These are phyloP conservation scores for Agriopis aurantiaria DNA, from an alignment of 2,888 invertebrate species.

Conservation along the genomic window DNA sequence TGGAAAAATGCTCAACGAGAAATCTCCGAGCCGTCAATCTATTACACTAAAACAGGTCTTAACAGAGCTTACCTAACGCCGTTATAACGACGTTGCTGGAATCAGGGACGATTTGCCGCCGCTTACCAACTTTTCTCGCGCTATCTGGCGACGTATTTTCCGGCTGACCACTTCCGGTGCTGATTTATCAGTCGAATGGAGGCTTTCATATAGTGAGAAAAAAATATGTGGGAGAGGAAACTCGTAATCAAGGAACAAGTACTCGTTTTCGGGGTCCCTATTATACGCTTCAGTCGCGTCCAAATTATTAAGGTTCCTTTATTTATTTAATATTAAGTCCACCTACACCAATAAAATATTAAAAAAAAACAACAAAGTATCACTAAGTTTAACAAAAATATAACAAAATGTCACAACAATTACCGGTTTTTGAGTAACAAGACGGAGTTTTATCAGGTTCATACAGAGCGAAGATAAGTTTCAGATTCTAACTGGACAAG, in stretches of 20 bases:
- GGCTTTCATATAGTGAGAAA: constrained; percentile 10
- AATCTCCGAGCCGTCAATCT: not conserved
- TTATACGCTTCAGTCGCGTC: not conserved
- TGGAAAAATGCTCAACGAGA: not conserved
- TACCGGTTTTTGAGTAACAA: too few relatives aligned
- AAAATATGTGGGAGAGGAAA: not conserved
- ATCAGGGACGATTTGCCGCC: constrained; percentile 16
- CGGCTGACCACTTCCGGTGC: constrained; percentile 10
- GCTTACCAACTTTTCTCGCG: constrained; percentile 5
- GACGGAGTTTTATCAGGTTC: too few relatives aligned
- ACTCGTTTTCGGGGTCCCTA: too few relatives aligned
- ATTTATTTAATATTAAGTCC: too few relatives aligned
- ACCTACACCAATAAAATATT: too few relatives aligned
- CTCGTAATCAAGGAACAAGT: not conserved
- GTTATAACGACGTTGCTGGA: constrained; percentile 5
- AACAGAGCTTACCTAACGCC: not conserved
- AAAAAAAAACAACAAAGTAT: too few relatives aligned
- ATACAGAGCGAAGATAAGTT: too few relatives aligned
- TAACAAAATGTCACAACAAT: too few relatives aligned
- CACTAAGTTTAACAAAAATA: too few relatives aligned
- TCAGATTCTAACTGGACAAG: too few relatives aligned
- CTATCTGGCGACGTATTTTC: constrained; percentile 23
- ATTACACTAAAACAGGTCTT: constrained; percentile 2
- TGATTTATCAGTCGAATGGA: constrained; percentile 21
- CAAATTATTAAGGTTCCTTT: not conserved